phyloP scores from a whole-genome alignment of 2,113 vertebrate species.

The Tragelaphus scriptus region DNA sequence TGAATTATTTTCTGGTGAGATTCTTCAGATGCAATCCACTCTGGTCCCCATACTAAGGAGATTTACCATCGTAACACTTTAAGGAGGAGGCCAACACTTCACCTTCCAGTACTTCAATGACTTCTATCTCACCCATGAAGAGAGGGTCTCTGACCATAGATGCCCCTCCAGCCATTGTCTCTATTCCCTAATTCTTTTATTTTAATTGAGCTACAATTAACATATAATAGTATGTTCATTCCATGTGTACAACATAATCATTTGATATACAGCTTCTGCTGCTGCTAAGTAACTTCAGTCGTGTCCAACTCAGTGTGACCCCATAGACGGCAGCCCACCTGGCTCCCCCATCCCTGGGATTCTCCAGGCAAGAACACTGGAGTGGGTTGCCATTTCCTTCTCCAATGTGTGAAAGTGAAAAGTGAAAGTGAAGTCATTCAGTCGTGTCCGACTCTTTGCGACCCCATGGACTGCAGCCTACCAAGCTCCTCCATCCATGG shows the following conservation, averaged over 20 bases:
- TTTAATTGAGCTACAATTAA: not conserved
- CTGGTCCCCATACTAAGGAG: not conserved
- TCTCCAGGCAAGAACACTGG: no score
- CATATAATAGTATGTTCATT: not conserved
- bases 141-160: not conserved
- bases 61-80: not conserved
- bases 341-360: no score
- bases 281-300: no score
- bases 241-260: not conserved
- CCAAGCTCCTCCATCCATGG: no score
- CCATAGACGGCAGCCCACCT: no score
- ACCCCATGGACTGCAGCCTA: no score
- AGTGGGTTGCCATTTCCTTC: no score
- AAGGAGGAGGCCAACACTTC: not conserved
- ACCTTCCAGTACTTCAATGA: not conserved
- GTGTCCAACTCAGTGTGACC: no score
- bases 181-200: not conserved
- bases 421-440: no score
- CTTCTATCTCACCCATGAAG: not conserved
- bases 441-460: fast-evolving
- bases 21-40: not conserved
- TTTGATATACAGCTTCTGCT: not conserved
- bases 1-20: not conserved
- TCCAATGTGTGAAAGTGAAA: no score
- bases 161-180: not conserved